Evolutionary conservation across 2,888 invertebrate species (phyloP).

Genomic region (Acleris emargana): DNA sequence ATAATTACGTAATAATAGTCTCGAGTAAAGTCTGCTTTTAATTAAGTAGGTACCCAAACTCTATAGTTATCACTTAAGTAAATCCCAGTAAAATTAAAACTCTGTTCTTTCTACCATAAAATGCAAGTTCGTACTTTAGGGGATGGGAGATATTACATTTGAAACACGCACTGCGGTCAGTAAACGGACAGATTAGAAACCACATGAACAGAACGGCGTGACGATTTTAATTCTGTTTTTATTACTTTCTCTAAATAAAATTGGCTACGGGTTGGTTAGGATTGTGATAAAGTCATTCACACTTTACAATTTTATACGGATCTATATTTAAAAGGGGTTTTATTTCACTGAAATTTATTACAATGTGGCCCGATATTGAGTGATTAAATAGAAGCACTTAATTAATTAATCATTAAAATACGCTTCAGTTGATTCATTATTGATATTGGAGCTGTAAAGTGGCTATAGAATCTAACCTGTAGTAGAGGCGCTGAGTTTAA

Average conservation of each 20-base stretch:
- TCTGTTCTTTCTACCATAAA: neutral
- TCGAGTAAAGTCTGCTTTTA: constrained; percentile 45
- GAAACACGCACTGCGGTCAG: constrained; percentile 16
- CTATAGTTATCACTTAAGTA: constrained; percentile 39
- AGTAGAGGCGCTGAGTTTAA: too few relatives aligned
- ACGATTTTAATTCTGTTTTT: constrained; percentile 34
- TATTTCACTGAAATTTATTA: too few relatives aligned
- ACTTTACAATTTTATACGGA: constrained; percentile 7
- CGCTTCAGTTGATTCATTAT: too few relatives aligned
- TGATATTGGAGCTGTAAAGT: too few relatives aligned
- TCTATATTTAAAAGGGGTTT: too few relatives aligned
- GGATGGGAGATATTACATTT: constrained; percentile 1
- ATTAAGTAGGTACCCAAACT: constrained; percentile 41
- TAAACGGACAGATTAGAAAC: constrained; percentile 26
- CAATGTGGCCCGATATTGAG: too few relatives aligned
- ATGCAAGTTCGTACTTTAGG: neutral
- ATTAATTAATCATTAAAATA: too few relatives aligned
- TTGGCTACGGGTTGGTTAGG: constrained; percentile 2
- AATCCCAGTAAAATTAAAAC: too few relatives aligned
- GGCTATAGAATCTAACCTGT: too few relatives aligned
- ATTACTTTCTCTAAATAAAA: constrained; percentile 24
- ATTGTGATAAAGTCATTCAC: constrained; percentile 24
- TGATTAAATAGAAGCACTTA: too few relatives aligned
- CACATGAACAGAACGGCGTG: constrained; percentile 12
- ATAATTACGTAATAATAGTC: constrained; percentile 47